Evolutionary conservation across 2,888 invertebrate species (phyloP).

Genomic region (Tipula helvola): DNA sequence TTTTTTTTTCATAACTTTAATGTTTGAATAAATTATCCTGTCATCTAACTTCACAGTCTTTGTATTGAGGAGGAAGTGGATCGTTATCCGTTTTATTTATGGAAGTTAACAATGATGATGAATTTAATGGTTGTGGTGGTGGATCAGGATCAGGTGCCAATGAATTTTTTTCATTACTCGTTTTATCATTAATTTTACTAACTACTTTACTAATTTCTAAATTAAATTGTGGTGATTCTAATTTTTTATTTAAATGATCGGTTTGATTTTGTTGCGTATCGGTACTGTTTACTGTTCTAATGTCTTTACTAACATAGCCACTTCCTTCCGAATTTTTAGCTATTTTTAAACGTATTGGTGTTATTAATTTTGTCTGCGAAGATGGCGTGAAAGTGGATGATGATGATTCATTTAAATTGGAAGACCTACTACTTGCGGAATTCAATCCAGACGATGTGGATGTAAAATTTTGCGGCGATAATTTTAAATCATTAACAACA

Average conservation of each 20-base stretch:
- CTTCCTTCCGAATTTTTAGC: conserved; percentile 70
- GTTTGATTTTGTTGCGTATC: neutral
- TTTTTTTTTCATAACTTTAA: neutral
- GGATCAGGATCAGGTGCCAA: conserved; percentile 6
- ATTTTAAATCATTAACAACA: conserved; percentile 12
- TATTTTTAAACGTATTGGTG: conserved; percentile 73
- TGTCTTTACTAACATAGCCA: conserved; percentile 28
- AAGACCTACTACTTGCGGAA: conserved; percentile 37
- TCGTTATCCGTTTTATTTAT: neutral
- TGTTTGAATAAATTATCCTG: conserved; percentile 31
- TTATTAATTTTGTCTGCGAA: conserved; percentile 38
- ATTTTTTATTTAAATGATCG: neutral
- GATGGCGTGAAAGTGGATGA: neutral
- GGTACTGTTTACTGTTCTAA: neutral
- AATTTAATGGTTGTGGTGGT: neutral
- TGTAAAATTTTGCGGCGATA: neutral
- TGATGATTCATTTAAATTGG: conserved; percentile 8
- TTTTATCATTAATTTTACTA: neutral
- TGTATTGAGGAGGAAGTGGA: conserved; percentile 50
- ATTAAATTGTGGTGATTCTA: neutral
- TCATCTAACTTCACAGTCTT: conserved; percentile 85
- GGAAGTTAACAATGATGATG: neutral
- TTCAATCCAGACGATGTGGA: neutral
- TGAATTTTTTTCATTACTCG: neutral
- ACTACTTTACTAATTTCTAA: conserved; percentile 8